Evolutionary conservation across 2,797 vertebrate species (phyloP), one percentile per base, ranked within the genome.

Genomic region (Onychomys torridus): DNA sequence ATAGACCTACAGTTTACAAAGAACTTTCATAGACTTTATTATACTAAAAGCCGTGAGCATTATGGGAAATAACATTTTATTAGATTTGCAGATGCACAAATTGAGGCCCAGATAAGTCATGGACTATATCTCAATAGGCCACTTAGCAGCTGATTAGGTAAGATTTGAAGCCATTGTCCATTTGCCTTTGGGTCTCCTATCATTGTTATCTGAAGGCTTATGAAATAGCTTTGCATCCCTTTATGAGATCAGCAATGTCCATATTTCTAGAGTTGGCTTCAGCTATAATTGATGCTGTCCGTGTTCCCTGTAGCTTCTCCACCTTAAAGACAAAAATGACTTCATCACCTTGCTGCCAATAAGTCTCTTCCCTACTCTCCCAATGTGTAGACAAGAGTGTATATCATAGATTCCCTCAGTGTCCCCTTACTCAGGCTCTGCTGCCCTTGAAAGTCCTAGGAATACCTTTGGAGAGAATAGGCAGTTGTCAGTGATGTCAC

Each of bases 71-170:
- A 81, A 34, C 17, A 57, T 57, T 92, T 77, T 91, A 17, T 86
- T 27, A 65, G 21, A 87, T 81, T 73, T 76, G 34, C 13, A 83
- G 17, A 81, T 84, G 63, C 89, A 19, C 14, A 97, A 90, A 95
- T 57, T 49, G 46, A 96, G 88, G 77, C 46, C 78, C n/a, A 77
- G 43, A 79, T 49, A 78, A 92, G 23, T 37, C 73, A 59, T 6
- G 2, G 86, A 63, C 34, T 52, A 75, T 73, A 83, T 67, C 17
- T 90, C 73, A 49, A 65, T 63, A 63, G 57, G 19, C 10, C 37
- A 57, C n/a, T 29, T 52, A 1, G 1, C 7, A 65, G 52, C 78
- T 59, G 61, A 89, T 14, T 11, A 90, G 19, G 14, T 82, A 78
- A 65, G n/a, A 81, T 63, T 43, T 43, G 37, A 88, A 92, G 10